Evolutionary conservation across 2,888 invertebrate species (phyloP), one percentile per base, ranked within the genome.

Genomic region (Masnerella sp.): DNA sequence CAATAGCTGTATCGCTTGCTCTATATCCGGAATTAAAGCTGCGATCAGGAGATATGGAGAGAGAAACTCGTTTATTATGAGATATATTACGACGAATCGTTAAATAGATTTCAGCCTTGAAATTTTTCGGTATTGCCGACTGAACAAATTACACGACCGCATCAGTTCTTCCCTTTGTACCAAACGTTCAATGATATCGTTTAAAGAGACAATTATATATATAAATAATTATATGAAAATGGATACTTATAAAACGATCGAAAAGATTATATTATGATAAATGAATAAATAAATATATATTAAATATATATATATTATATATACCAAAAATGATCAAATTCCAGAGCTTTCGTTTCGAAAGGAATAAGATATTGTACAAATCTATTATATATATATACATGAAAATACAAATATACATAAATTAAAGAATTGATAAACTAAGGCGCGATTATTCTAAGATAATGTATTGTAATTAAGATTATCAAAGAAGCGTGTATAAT

Each of bases 281-380:
- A 62, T 25, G 30, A 40, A 47, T 38, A 28, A 11, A 25, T 65
- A 42, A 38, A 47, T 58, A 45, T 22, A 65, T 51, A 42, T 34
- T 20, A 47, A 30, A 61, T 36, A 42, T 22, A 64, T 36, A 61
- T 56, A 56, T 51, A 62, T 51, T 42, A 59, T 32, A 54, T 54
- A 51, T 30, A 38, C 22, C 22, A 20, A 30, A 47, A 7, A 49
- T 47, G 9, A 68, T 47, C 49, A 64, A 47, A 68, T 51, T 36
- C 43, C 65, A 58, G 52, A 64, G 62, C 75, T 64, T 71, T 71
- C 58, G 30, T 51, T 68, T 59, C 22, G 51, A 59, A 76, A 62
- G 32, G 34, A 18, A 72, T 45, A 69, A 30, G 47, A 64, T 56
- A 64, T 70, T 76, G 75, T 76, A 76, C 72, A 76, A 76, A 75